phyloP scores from a whole-genome alignment of 1,140 invertebrate species.

The Reticulitermes speratus region DNA sequence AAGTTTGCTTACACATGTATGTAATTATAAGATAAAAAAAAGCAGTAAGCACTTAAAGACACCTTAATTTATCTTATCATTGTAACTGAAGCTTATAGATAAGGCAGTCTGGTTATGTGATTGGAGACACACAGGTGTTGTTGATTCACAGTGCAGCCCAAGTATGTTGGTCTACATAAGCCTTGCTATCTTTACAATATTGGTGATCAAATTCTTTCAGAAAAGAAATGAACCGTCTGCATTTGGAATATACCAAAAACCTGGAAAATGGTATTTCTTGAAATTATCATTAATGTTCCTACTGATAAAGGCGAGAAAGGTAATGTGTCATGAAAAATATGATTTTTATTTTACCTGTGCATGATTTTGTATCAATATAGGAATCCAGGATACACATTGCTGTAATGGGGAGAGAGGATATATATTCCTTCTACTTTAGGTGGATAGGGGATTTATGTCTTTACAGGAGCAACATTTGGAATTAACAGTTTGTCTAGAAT shows the following conservation, averaged over 20 bases:
- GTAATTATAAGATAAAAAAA: neutral
- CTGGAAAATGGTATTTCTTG: slow-evolving; percentile 44
- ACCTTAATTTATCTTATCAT: neutral
- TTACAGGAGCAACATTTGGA: no score
- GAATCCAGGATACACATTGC: no score
- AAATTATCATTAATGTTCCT: slow-evolving; percentile 47
- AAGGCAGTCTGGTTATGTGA: neutral
- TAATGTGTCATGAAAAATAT: slow-evolving; percentile 22
- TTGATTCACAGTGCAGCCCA: neutral
- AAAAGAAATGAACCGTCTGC: neutral
- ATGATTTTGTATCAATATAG: no score
- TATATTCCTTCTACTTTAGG: no score
- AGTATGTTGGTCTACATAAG: neutral
- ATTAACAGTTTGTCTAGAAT: no score
- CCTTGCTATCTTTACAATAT: neutral
- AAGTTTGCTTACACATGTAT: no score
- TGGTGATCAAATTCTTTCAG: slow-evolving; percentile 10
- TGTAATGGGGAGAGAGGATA: no score
- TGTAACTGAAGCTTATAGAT: neutral
- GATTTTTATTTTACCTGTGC: no score
- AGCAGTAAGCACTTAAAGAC: neutral
- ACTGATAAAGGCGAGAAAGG: slow-evolving; percentile 45
- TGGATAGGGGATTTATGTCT: no score
- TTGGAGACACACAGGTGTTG: neutral
- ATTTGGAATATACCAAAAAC: slow-evolving; percentile 25